These are phyloP conservation scores for Nemoura dubitans DNA, from an alignment of 2,888 invertebrate species.

Conservation along the genomic window DNA sequence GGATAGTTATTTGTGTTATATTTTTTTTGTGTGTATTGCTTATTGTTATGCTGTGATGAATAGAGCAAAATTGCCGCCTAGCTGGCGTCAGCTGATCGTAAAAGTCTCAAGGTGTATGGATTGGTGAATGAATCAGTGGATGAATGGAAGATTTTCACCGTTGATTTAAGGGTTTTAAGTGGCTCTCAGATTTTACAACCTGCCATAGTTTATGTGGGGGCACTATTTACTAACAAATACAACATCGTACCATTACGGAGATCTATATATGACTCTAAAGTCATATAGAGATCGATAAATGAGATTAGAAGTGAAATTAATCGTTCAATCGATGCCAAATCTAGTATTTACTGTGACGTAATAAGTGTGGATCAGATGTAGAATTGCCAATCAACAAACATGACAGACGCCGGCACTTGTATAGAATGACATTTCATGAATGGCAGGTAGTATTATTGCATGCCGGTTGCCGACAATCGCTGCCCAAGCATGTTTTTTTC, in stretches of 20 bases:
- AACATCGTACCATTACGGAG: too few relatives aligned
- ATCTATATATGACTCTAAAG: too few relatives aligned
- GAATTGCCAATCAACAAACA: too few relatives aligned
- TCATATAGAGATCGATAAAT: too few relatives aligned
- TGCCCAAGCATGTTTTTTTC: background rate
- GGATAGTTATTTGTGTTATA: conserved; percentile 18
- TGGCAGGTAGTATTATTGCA: background rate
- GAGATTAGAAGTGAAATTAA: too few relatives aligned
- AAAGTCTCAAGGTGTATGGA: conserved; percentile 19
- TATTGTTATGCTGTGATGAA: background rate
- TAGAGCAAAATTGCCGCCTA: conserved; percentile 16
- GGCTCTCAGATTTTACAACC: background rate
- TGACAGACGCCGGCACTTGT: too few relatives aligned
- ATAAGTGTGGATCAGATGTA: too few relatives aligned
- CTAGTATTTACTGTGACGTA: too few relatives aligned
- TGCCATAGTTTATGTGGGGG: background rate
- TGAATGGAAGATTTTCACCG: conserved; percentile 33
- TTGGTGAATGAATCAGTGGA: background rate
- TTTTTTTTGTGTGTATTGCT: conserved; percentile 20
- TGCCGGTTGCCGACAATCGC: background rate
- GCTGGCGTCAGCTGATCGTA: conserved; percentile 32
- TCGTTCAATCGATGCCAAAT: too few relatives aligned
- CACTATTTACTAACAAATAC: background rate
- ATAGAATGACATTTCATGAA: background rate
- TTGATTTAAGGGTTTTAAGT: conserved; percentile 25